Base-by-base conservation (phyloP, 2,113 vertebrate genomes). In the Myrmecobius fasciatus region DNA sequence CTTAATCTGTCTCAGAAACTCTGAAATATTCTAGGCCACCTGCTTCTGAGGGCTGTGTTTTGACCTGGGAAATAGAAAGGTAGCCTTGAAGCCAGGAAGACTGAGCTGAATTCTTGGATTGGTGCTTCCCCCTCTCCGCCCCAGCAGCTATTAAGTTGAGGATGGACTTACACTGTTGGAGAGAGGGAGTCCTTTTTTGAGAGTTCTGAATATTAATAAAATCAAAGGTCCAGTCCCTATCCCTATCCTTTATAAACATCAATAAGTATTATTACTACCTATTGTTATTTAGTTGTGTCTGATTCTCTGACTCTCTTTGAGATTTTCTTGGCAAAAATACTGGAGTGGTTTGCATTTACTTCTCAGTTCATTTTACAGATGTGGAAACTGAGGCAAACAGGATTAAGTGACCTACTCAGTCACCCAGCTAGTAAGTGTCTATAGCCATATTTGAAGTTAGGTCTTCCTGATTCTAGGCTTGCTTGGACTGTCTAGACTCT, bases 91-190 rank as follows among this genome's bases (percentile, higher is more conserved):
- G 1, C 20, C n/a, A 43, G 67, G 67, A 83, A 43, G 67, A 83
- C 1, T 43, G 67, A 83, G n/a, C 24, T 43, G 17, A 83, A 83
- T 17, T 2, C n/a, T 7, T 43, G 67, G 43, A 17, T 10, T 22
- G 36, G 0, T 8, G 8, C 67, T 43, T 1, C 43, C 6, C n/a
- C 8, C n/a, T 83, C 20, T 0, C 2, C 43, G 20, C 36, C 12
- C 36, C 60, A 75, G 12, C 49, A 8, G 14, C 36, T n/a, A n/a
- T 75, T 75, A 75, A 75, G 60, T 83, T 83, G 49, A 51, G 49
- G 20, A 20, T 3, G 4, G 5, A 75, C n/a, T 83, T 43, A 83
- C 31, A n/a, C 8, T 83, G 6, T 17, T 43, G 2, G 67, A 83
- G 36, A 67, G 67, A n/a, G 20, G 24, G 20, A 43, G 5, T 43